phyloP scores from a whole-genome alignment of 2,113 vertebrate species.

The Xiphorhynchus elegans region DNA sequence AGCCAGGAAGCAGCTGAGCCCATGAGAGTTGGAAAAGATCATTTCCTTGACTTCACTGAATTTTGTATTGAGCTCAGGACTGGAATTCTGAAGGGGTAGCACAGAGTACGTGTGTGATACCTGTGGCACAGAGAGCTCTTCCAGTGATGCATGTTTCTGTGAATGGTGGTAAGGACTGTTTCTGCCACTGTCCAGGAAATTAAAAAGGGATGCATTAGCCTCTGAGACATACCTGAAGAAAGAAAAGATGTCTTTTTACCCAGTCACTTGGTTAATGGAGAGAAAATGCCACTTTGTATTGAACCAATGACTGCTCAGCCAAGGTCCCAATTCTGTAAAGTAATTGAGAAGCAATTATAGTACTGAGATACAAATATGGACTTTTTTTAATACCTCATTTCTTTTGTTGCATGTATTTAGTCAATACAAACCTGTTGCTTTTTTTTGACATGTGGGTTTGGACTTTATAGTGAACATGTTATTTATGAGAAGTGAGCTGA shows the following conservation, averaged over 20 bases:
- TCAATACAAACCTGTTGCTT: background rate
- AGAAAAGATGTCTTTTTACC: background rate
- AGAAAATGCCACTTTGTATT: background rate
- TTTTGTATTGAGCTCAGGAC: background rate
- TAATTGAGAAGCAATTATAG: background rate
- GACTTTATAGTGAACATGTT: background rate
- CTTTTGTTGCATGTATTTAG: background rate
- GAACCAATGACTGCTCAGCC: background rate
- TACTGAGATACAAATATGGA: background rate
- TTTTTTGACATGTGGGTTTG: background rate
- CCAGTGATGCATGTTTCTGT: background rate
- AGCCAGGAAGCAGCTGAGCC: background rate
- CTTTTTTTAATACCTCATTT: background rate
- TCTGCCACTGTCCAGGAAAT: background rate
- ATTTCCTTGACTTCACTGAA: background rate
- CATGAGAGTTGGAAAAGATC: background rate
- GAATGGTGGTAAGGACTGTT: background rate
- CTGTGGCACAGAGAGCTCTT: background rate
- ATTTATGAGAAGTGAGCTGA: background rate
- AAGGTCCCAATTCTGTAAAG: background rate
- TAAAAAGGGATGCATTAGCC: background rate
- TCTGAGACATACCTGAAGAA: background rate
- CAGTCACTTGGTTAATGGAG: background rate
- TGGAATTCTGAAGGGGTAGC: background rate
- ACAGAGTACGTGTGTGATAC: rapidly evolving